These are phyloP conservation scores for Arenaria interpres DNA, from an alignment of 2,113 vertebrate species.

Conservation along the genomic window DNA sequence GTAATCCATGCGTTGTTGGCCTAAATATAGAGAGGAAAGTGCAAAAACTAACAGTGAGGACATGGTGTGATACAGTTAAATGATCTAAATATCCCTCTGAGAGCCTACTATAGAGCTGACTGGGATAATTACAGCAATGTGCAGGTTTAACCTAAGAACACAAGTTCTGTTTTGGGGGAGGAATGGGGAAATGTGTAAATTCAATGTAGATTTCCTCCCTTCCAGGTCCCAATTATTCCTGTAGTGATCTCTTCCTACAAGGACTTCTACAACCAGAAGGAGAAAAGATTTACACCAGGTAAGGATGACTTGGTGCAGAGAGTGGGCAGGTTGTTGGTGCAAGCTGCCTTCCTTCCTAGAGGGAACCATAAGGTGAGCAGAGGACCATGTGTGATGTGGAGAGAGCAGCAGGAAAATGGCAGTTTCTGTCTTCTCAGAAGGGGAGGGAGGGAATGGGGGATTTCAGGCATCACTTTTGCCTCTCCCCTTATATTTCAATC, in stretches of 20 bases:
- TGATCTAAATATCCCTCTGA: background rate
- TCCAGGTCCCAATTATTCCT: conserved; percentile 78
- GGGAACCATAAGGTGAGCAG: background rate
- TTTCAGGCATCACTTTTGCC: background rate
- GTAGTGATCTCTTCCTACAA: conserved; percentile 79
- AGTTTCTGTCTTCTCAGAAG: background rate
- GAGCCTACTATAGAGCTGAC: background rate
- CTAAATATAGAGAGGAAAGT: background rate
- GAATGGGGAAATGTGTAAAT: background rate
- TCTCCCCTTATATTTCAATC: background rate
- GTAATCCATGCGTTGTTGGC: background rate
- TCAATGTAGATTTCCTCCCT: background rate
- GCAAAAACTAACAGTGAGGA: background rate
- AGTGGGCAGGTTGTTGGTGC: background rate
- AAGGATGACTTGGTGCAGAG: background rate
- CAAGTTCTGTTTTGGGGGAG: background rate
- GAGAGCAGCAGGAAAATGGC: background rate
- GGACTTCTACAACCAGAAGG: conserved; percentile 75
- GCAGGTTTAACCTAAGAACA: background rate
- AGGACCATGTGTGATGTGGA: rapidly evolving
- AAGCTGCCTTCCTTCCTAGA: no score
- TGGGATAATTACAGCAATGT: background rate
- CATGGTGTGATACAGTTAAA: background rate
- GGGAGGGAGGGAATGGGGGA: background rate
- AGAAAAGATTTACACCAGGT: conserved; percentile 78